phyloP scores from a whole-genome alignment of 2,113 vertebrate genomes.

The Nanger granti region DNA sequence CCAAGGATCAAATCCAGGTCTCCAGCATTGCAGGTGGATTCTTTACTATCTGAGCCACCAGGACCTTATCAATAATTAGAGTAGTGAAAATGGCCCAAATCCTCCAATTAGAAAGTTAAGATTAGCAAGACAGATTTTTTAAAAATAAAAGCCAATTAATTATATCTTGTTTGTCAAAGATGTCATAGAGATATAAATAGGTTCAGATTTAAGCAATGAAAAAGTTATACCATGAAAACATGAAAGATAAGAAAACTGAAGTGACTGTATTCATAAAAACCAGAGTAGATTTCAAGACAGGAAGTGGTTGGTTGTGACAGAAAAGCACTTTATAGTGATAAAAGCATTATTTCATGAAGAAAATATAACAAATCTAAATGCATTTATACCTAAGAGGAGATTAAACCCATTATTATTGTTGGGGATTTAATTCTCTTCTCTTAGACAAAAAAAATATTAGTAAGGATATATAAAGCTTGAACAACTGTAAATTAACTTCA shows the following conservation, averaged over 20 bases:
- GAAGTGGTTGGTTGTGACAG: neutral
- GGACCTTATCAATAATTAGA: neutral
- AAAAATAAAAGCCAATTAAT: neutral
- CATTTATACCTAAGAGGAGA: neutral
- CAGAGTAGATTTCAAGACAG: neutral
- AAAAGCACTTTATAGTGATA: neutral
- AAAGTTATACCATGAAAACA: neutral
- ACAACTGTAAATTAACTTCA: neutral
- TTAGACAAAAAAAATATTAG: neutral
- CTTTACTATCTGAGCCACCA: neutral
- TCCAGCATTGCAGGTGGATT: neutral
- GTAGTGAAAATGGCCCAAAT: neutral
- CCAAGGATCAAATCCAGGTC: neutral
- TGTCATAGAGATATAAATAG: neutral
- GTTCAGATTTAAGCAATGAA: neutral
- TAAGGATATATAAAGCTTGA: neutral
- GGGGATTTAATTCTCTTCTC: neutral
- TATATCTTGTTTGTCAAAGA: neutral
- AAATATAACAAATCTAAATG: neutral
- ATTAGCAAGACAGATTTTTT: neutral
- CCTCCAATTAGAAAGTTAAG: neutral
- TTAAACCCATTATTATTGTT: neutral
- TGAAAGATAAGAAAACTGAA: neutral
- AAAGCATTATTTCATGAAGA: neutral
- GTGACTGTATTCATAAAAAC: neutral